Evolutionary conservation across 1,140 invertebrate genomes (phyloP), one percentile per base, ranked within the genome.

Genomic region (Sycophila sp.): DNA sequence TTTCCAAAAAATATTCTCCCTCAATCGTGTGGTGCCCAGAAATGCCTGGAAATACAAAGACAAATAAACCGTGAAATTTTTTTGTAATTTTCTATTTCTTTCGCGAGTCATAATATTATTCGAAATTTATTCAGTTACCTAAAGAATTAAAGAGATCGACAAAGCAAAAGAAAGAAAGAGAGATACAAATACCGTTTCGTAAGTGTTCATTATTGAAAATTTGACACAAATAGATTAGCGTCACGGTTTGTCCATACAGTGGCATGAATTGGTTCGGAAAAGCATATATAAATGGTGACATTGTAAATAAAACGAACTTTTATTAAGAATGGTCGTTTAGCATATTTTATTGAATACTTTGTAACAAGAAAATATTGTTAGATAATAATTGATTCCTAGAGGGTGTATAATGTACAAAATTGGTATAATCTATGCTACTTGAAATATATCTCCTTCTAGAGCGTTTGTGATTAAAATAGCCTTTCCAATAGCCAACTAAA

Each of bases 391-490:
- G n/a, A 24, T 42, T 56, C 19, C 13, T 13, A 55, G 3, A 40
- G 26, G 15, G 34, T 65, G 15, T 56, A 75, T 40, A 71, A 71
- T 73, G 63, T 74, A 72, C 62, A 78, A 75, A 73, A 76, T 72
- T 70, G 10, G 71, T 66, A 59, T 66, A 64, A 71, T 60, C 64
- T 72, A 75, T 49, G 53, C 15, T 56, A 26, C 49, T 62, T 38
- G 22, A 74, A 71, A 71, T 70, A 72, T 45, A 75, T 90, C 82
- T 90, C 84, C 90, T 88, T 87, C 90, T 89, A 86, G 88, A 89
- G 85, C 88, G 88, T 87, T 91, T 92, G 87, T 90, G 88, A 89
- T 90, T 92, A 88, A 91, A 92, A 90, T 89, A 92, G 85, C 91
- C 91, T 87, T 88, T 91, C 91, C 91, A 92, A 88, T 89, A 90